Evolutionary conservation across 1,140 invertebrate species (phyloP).

Genomic region (Drosophila seguyi): DNA sequence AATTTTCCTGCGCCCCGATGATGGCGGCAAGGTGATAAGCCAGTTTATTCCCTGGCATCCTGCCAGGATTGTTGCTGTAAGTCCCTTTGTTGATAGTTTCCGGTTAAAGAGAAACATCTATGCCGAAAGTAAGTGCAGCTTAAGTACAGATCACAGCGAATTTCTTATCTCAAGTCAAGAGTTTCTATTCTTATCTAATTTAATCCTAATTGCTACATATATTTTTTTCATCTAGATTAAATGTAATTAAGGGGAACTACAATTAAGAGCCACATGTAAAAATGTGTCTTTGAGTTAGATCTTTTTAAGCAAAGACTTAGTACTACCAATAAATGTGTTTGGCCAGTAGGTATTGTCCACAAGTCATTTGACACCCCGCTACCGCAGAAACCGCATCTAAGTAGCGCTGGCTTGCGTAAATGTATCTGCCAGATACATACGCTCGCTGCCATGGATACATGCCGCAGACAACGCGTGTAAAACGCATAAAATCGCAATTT

Average conservation of each 20-base stretch:
- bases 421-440: conserved; percentile 50
- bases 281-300: background rate
- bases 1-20: conserved; percentile 54
- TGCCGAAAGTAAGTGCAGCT: background rate
- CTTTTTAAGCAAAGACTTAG: background rate
- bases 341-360: background rate
- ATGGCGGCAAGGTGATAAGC: conserved; percentile 68
- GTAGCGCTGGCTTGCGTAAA: conserved; percentile 33
- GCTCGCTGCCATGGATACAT: conserved; percentile 46
- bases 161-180: background rate
- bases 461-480: conserved; percentile 54
- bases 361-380: conserved; percentile 4
- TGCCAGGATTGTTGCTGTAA: conserved; percentile 36
- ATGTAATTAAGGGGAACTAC: no score
- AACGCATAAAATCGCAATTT: conserved; percentile 81
- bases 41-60: conserved; percentile 40
- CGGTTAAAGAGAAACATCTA: conserved; percentile 20
- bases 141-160: background rate
- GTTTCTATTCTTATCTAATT: background rate
- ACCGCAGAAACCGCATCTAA: conserved; percentile 23
- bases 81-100: conserved; percentile 41
- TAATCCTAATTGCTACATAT: background rate
- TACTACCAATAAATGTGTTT: background rate
- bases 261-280: background rate
- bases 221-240: background rate